These are phyloP conservation scores for Theodoxus fluviatilis DNA, from an alignment of 2,888 invertebrate species.

Conservation along the genomic window DNA sequence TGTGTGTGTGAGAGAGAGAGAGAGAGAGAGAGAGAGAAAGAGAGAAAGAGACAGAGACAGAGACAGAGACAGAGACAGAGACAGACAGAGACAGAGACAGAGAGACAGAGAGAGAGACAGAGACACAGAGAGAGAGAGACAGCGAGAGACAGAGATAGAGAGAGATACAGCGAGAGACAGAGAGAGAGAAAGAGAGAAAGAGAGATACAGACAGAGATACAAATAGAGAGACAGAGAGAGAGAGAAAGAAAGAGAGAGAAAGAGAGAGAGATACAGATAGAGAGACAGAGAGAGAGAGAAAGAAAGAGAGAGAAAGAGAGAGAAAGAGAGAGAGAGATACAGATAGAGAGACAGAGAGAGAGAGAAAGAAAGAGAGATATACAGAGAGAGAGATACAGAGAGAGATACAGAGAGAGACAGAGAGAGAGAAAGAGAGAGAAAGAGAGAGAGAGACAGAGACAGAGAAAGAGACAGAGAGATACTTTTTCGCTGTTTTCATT, in stretches of 20 bases:
- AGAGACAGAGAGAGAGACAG: constrained; percentile 11
- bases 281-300: too few relatives aligned
- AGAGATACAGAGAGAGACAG: constrained; percentile 4
- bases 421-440: not conserved
- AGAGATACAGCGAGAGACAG: constrained; percentile 26
- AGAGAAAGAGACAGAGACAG: constrained; percentile 15
- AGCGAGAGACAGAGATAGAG: constrained; percentile 28
- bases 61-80: constrained; percentile 21
- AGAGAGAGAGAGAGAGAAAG: constrained; percentile 13
- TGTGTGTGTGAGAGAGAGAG: not conserved
- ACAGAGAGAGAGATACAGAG: not conserved
- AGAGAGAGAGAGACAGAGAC: not conserved
- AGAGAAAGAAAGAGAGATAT: not conserved
- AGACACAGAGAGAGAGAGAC: constrained; percentile 23
- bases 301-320: too few relatives aligned
- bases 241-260: not conserved
- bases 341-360: too few relatives aligned
- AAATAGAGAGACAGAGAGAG: not conserved
- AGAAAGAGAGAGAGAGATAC: too few relatives aligned
- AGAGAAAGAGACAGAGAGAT: constrained; percentile 1
- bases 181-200: constrained; percentile 21
- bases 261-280: too few relatives aligned
- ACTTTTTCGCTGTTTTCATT: too few relatives aligned
- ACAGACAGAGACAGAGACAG: constrained; percentile 13
- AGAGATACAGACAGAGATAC: not conserved